Conservation (phyloP, 2,797 vertebrate species). For the Dromococcyx pavoninus region DNA sequence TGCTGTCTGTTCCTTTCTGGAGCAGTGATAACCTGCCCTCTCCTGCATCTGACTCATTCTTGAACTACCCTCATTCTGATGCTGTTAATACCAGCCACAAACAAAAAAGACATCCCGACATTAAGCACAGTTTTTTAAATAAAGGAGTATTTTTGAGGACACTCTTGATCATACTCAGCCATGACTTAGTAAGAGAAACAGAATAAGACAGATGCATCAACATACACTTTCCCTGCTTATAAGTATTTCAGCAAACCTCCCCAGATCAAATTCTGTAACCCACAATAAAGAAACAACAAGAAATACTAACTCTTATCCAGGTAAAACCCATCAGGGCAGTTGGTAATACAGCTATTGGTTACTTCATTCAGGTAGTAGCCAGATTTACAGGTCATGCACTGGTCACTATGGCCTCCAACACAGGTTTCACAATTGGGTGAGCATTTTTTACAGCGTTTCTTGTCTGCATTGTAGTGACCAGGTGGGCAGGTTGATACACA, state of each 20-base stretch:
- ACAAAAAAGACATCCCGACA: not conserved
- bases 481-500: conserved; percentile 95
- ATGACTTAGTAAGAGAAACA: not conserved
- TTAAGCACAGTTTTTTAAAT: not conserved
- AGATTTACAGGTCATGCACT: conserved; percentile 91
- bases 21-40: not conserved
- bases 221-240: not conserved
- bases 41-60: not conserved
- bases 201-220: not conserved
- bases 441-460: conserved; percentile 96
- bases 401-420: conserved; percentile 90
- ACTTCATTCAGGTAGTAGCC: conserved; percentile 92
- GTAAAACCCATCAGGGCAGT: conserved; percentile 90
- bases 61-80: not conserved
- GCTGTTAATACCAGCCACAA: not conserved
- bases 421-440: conserved; percentile 91
- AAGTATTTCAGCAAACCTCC: conserved; percentile 15
- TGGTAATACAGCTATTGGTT: conserved; percentile 85
- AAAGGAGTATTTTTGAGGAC: not conserved
- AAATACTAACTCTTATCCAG: conserved; percentile 81
- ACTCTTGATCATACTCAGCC: not conserved
- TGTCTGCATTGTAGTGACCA: conserved; percentile 94
- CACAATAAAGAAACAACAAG: conserved; percentile 12
- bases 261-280: conserved; percentile 1
- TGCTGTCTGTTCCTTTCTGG: not conserved